Percentiles rank a stretch among this genome's conserved stretches.
Evolutionary conservation across 2,888 invertebrate genomes (phyloP).

Genomic region (Pasiphila rectangulata): DNA sequence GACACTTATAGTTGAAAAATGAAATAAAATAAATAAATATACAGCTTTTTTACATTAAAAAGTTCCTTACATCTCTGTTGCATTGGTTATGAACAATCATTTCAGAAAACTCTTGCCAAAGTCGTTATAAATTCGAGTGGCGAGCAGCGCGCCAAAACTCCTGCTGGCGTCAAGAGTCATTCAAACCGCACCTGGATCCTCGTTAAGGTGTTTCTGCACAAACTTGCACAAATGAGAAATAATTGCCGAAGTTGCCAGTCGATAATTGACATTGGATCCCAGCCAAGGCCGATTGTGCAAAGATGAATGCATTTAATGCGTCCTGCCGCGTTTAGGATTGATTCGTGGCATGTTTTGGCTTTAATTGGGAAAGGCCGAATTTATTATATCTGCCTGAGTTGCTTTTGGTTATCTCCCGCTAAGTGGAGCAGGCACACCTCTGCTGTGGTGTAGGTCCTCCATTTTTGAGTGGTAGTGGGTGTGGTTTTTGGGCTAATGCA

Average conservation of each 20-base stretch:
- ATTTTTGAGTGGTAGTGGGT: too few species aligned
- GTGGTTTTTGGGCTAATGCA: too few species aligned
- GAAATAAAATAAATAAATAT: too few species aligned
- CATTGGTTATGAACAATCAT: constrained; percentile 17
- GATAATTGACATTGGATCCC: constrained; percentile 72
- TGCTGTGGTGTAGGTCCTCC: too few species aligned
- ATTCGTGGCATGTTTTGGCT: constrained; percentile 6
- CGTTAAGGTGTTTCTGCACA: constrained; percentile 67
- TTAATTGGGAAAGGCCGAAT: constrained; percentile 7
- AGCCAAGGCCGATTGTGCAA: constrained; percentile 61
- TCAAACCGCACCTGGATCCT: constrained; percentile 56
- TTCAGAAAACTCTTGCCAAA: constrained; percentile 37
- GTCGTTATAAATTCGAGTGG: constrained; percentile 59
- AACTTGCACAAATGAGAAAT: constrained; percentile 67
- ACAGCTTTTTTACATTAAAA: too few species aligned
- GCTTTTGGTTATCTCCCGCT: too few species aligned
- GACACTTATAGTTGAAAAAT: too few species aligned
- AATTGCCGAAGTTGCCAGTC: constrained; percentile 66
- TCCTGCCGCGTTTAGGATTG: constrained; percentile 17
- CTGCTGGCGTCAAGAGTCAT: constrained; percentile 57
- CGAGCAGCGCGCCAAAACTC: constrained; percentile 58
- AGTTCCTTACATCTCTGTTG: too few species aligned
- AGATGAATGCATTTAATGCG: constrained; percentile 33
- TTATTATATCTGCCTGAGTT: constrained; percentile 9
- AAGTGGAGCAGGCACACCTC: too few species aligned